A percentile compares a stretch with the other conserved stretches of the same genome.
phyloP scores from a whole-genome alignment of 53 echinoderm and acorn worm species.

The Hippasteria phrygiana region DNA sequence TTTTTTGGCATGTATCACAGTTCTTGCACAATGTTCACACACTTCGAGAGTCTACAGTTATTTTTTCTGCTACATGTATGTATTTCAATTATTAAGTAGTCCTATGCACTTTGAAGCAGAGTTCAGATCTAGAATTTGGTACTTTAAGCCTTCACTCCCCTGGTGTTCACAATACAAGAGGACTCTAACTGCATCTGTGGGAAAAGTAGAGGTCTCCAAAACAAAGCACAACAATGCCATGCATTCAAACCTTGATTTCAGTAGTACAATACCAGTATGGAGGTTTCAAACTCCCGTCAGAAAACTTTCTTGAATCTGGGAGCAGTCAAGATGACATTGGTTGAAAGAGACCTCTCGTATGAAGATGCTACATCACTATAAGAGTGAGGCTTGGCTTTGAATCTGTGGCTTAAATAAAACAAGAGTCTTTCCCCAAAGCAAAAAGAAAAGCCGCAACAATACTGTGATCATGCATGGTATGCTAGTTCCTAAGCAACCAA shows the following conservation, averaged over 20 bases:
- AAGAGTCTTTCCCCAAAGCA: constrained; percentile 21
- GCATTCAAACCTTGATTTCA: constrained; percentile 5
- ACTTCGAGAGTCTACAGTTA: too few species aligned
- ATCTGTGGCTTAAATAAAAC: constrained; percentile 51
- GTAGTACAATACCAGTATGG: constrained; percentile 13
- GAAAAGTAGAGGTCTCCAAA: constrained; percentile 6
- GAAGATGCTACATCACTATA: constrained; percentile 4
- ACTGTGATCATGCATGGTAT: constrained; percentile 10
- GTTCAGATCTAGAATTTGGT: not conserved
- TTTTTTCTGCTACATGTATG: too few species aligned
- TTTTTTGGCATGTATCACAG: too few species aligned
- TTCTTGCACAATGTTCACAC: too few species aligned
- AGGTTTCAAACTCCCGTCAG: not conserved
- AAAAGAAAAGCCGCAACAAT: not conserved
- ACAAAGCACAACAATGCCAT: constrained; percentile 43
- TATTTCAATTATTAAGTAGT: not conserved
- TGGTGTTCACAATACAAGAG: not conserved
- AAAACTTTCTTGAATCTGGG: not conserved
- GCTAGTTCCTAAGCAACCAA: not conserved
- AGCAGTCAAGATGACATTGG: constrained; percentile 22
- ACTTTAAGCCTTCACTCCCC: constrained; percentile 32
- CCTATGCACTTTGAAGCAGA: not conserved
- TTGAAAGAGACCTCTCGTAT: not conserved
- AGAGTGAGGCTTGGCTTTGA: constrained; percentile 46
- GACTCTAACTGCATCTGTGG: constrained; percentile 40